A percentile compares a stretch with the other conserved stretches of the same genome.
These are phyloP conservation scores for Tachyglossus aculeatus DNA, from an alignment of 2,797 vertebrate genomes.

Conservation along the genomic window DNA sequence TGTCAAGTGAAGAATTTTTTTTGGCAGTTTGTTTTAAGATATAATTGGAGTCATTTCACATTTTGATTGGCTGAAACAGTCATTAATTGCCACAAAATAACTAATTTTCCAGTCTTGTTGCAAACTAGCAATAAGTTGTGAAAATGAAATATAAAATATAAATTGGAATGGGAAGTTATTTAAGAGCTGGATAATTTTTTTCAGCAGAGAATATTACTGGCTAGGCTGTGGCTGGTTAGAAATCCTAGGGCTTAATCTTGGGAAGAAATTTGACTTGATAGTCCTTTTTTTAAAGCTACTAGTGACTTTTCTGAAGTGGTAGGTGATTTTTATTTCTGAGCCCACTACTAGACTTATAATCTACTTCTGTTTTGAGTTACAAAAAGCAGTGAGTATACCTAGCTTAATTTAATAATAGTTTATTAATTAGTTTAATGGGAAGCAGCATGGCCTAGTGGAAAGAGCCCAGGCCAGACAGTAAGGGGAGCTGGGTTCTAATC, in stretches of 20 bases:
- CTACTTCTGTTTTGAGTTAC: no score
- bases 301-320: background rate
- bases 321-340: no score
- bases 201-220: constrained; percentile 24
- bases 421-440: no score
- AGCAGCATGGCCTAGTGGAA: no score
- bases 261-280: constrained; percentile 14
- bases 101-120: constrained; percentile 25
- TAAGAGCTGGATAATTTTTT: constrained; percentile 32
- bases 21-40: constrained; percentile 38
- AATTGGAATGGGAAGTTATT: constrained; percentile 14
- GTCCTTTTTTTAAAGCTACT: constrained; percentile 4
- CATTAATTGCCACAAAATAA: constrained; percentile 26
- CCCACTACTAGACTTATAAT: no score
- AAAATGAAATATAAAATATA: constrained; percentile 48
- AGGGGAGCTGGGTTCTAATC: no score
- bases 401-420: no score
- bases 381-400: no score
- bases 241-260: constrained; percentile 15
- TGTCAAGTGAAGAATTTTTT: background rate
- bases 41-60: background rate
- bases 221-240: constrained; percentile 29
- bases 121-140: constrained; percentile 21
- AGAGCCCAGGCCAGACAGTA: no score
- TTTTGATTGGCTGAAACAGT: constrained; percentile 34